Evolutionary conservation across 1,140 invertebrate species (phyloP).

Genomic region (Euura saliciscinereae): DNA sequence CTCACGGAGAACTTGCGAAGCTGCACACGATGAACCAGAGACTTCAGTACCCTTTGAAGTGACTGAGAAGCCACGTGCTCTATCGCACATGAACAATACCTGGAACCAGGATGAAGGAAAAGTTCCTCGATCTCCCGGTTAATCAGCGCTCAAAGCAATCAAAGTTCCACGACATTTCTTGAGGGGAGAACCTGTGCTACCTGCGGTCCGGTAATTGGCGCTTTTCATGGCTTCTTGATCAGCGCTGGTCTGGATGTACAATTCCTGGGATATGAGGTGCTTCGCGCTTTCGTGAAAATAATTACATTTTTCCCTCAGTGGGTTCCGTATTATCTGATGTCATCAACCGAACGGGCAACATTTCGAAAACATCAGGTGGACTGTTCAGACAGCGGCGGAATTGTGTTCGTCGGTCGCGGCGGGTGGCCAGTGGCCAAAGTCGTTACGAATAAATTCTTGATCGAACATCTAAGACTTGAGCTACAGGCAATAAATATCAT

Average conservation of each 20-base stretch:
- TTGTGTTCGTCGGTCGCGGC: background rate
- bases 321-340: too few species aligned
- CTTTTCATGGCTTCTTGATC: background rate
- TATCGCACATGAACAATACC: background rate
- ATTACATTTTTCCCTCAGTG: background rate
- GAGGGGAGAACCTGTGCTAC: background rate
- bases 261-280: background rate
- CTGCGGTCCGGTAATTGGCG: background rate
- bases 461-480: conserved; percentile 32
- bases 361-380: too few species aligned
- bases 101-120: background rate
- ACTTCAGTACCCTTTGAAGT: background rate
- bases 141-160: background rate
- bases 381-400: background rate
- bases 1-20: too few species aligned
- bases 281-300: background rate
- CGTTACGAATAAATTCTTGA: conserved; percentile 34
- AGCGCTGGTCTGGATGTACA: background rate
- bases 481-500: conserved; percentile 41
- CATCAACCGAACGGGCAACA: too few species aligned
- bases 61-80: background rate
- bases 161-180: background rate
- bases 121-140: background rate
- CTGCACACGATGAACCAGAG: background rate
- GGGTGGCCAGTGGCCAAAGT: conserved; percentile 22